phyloP scores from a whole-genome alignment of 2,888 invertebrate species.

The Timema cristinae region DNA sequence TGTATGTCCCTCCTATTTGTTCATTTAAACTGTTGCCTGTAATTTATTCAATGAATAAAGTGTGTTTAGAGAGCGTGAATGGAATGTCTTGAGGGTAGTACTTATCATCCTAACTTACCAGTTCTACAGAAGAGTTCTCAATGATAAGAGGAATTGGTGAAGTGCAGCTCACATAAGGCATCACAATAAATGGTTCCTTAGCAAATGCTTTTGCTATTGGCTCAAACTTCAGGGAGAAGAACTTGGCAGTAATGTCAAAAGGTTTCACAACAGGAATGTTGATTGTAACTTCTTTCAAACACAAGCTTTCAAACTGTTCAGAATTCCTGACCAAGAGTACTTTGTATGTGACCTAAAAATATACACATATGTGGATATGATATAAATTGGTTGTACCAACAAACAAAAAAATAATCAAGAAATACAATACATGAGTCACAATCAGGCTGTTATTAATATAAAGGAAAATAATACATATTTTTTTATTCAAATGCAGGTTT shows the following conservation, averaged over 20 bases:
- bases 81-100: too few species aligned
- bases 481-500: too few species aligned
- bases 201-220: constrained; percentile 62
- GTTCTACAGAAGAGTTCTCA: constrained; percentile 60
- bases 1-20: too few species aligned
- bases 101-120: constrained; percentile 44
- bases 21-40: background rate
- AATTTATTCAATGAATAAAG: background rate
- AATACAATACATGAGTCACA: too few species aligned
- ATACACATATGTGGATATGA: too few species aligned
- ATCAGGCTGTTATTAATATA: too few species aligned
- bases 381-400: too few species aligned
- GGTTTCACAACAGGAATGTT: constrained; percentile 63
- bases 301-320: constrained; percentile 45
- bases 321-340: constrained; percentile 37
- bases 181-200: constrained; percentile 63
- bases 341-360: constrained; percentile 42
- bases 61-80: too few species aligned
- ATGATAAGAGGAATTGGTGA: constrained; percentile 68
- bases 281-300: constrained; percentile 58
- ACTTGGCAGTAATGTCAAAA: constrained; percentile 64
- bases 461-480: too few species aligned
- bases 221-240: constrained; percentile 61
- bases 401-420: too few species aligned
- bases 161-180: constrained; percentile 63